A percentile compares a stretch with the other conserved stretches of the same genome.
These are phyloP conservation scores for Nymphalis polychloros DNA, from an alignment of 2,888 invertebrate genomes.

Conservation along the genomic window DNA sequence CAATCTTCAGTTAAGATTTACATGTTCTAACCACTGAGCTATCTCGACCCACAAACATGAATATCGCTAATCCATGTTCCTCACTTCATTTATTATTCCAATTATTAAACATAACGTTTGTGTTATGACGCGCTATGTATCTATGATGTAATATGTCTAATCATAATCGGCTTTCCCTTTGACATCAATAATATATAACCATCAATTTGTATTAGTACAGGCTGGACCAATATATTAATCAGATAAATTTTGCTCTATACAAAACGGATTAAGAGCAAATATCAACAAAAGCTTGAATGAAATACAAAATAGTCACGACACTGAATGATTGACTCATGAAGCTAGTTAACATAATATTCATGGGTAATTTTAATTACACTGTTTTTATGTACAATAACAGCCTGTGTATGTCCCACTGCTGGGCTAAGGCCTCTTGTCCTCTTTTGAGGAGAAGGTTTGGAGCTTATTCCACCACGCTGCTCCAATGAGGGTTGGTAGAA, in stretches of 20 bases:
- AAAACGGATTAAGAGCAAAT: not conserved
- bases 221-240: constrained; percentile 4
- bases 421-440: too few species aligned
- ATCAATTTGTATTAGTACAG: constrained; percentile 4
- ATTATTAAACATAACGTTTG: constrained; percentile 2
- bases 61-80: not conserved
- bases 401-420: too few species aligned
- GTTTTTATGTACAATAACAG: too few species aligned
- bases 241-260: not conserved
- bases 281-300: not conserved
- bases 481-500: too few species aligned
- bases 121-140: not conserved
- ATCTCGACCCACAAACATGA: not conserved
- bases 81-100: constrained; percentile 8
- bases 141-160: not conserved
- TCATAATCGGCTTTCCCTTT: not conserved
- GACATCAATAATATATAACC: not conserved
- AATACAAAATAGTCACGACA: too few species aligned
- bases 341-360: too few species aligned
- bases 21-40: not conserved
- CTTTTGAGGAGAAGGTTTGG: too few species aligned
- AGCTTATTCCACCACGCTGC: too few species aligned
- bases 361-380: too few species aligned
- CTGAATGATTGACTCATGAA: too few species aligned
- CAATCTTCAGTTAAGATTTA: too few species aligned